Conservation (phyloP, 1,140 invertebrate species). For the Plectrocnemia conspersa region DNA sequence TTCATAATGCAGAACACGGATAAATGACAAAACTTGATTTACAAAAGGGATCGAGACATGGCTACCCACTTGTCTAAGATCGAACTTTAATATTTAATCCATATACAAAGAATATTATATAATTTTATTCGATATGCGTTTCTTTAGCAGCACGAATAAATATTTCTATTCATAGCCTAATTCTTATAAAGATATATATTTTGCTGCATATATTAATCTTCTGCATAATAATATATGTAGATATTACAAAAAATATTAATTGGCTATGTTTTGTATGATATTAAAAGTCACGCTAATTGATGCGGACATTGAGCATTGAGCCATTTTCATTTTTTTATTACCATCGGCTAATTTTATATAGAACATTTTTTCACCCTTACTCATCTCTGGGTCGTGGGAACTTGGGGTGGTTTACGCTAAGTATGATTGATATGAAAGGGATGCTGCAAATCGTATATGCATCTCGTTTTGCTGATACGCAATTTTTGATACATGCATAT, state of each 20-base stretch:
- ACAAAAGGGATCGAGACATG: too few species aligned
- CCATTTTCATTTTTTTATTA: conserved; percentile 1
- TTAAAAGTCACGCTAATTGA: too few species aligned
- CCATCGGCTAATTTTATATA: conserved; percentile 1
- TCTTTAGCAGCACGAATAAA: too few species aligned
- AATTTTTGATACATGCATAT: not conserved
- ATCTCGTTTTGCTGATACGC: conserved; percentile 10
- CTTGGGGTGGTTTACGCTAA: conserved; percentile 22
- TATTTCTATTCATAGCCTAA: too few species aligned
- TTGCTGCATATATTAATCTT: too few species aligned
- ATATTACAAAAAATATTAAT: too few species aligned
- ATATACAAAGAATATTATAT: too few species aligned
- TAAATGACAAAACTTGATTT: conserved; percentile 30
- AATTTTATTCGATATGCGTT: too few species aligned
- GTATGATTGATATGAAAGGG: conserved; percentile 33
- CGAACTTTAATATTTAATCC: not conserved
- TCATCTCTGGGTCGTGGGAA: conserved; percentile 26
- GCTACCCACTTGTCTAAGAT: too few species aligned
- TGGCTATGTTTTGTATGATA: too few species aligned
- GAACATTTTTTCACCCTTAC: not conserved
- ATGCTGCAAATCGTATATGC: conserved; percentile 28
- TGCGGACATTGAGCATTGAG: not conserved
- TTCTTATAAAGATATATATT: too few species aligned
- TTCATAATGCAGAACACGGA: conserved; percentile 16
- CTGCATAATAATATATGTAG: too few species aligned